Evolutionary conservation across 92 coral and sea anemone species (phyloP), one percentile per base, ranked within the genome.

Genomic region (Isaurus tuberculatus): DNA sequence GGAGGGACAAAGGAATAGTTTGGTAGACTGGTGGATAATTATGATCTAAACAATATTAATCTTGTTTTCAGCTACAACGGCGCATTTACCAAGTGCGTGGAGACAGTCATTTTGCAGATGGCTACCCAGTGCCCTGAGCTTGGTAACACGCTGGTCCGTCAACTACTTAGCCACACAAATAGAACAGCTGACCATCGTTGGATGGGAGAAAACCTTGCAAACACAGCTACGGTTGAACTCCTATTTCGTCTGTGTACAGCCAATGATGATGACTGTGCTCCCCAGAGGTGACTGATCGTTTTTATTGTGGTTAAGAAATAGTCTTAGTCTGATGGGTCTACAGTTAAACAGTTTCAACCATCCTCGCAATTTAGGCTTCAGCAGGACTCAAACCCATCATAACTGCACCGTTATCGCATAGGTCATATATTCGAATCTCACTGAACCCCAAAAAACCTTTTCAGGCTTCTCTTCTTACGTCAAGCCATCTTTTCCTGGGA

Each of bases 181-280:
- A 91, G 86, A 22, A 68, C 29, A 60, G 49, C 66, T 42, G 72
- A 30, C 61, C 65, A 40, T 20, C 70, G 69, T 25, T 77, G 82
- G 82, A 34, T 61, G 48, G 33, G 82, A 10, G 68, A 69, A 10
- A 87, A 74, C 83, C 65, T 88, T 4, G 98, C 91, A 33, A 86
- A 81, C 60, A 85, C 91, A 15, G 87, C 98, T 17, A 78, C 95
- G 36, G 90, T 93, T 63, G 96, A 96, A 74, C 95, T 96, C 23
- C 81, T 96, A n/a, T 96, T 86, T 83, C 95, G 92, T 60, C 91
- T 96, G 49, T 97, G 94, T 20, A 91, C 88, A 48, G 58, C 90
- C 8, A 81, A 75, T 37, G 98, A 95, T 46, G 85, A 88, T 79
- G 85, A 86, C 14, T 85, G 83, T 34, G 31, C 48, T 15, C 8